Evolutionary conservation across 2,888 invertebrate genomes (phyloP).

Genomic region (Parnassius apollo): DNA sequence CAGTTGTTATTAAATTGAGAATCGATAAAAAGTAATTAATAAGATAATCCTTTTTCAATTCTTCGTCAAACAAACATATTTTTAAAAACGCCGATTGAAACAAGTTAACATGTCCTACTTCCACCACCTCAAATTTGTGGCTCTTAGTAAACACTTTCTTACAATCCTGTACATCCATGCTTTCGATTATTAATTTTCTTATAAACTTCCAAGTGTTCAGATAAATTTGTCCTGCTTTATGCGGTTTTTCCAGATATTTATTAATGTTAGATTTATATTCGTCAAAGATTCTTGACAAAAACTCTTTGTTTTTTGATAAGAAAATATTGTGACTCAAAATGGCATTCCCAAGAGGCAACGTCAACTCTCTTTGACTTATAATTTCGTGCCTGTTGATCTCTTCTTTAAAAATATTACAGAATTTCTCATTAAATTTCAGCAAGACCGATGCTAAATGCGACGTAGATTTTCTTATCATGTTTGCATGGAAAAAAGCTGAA

Average conservation of each 20-base stretch:
- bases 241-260: conserved; percentile 85
- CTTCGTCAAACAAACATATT: conserved; percentile 54
- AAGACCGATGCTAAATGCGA: conserved; percentile 80
- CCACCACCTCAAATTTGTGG: conserved; percentile 83
- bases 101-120: conserved; percentile 80
- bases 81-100: conserved; percentile 80
- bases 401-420: conserved; percentile 69
- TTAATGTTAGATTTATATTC: conserved; percentile 83
- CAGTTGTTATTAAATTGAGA: conserved; percentile 74
- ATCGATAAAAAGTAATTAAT: conserved; percentile 79
- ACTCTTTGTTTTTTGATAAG: conserved; percentile 64
- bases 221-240: conserved; percentile 85
- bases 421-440: conserved; percentile 75
- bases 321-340: conserved; percentile 62
- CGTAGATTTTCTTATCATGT: conserved; percentile 79
- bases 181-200: conserved; percentile 79
- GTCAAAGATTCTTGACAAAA: conserved; percentile 76
- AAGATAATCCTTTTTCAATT: conserved; percentile 60
- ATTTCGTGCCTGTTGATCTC: conserved; percentile 66
- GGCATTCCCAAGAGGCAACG: conserved; percentile 82
- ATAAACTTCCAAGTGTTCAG: conserved; percentile 81
- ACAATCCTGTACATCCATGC: conserved; percentile 81
- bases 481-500: conserved; percentile 71
- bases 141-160: conserved; percentile 79
- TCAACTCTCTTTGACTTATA: conserved; percentile 81